These are phyloP conservation scores for Scomber japonicus DNA, from an alignment of 2,113 vertebrate genomes.

Conservation along the genomic window DNA sequence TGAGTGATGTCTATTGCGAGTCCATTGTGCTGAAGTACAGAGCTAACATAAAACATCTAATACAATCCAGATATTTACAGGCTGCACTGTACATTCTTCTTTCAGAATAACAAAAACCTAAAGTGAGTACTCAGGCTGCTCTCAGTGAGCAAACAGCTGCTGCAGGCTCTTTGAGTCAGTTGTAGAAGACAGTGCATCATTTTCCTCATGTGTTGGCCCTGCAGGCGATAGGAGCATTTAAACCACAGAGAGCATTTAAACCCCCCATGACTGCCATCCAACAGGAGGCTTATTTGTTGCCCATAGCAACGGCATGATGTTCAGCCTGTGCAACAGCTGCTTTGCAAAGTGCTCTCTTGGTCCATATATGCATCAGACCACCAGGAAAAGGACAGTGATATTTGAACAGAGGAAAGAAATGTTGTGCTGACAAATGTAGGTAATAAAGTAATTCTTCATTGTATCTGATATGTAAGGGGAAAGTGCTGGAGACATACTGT, in stretches of 20 bases:
- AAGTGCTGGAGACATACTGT: too few relatives aligned
- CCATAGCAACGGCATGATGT: slow-evolving; percentile 9
- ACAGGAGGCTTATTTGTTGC: slow-evolving; percentile 17
- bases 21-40: neutral
- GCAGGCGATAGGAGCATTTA: slow-evolving; percentile 19
- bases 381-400: neutral
- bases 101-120: neutral
- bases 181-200: neutral
- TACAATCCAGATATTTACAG: too few relatives aligned
- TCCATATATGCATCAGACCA: neutral
- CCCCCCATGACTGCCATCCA: slow-evolving; percentile 10
- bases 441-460: too few relatives aligned
- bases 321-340: slow-evolving; percentile 18
- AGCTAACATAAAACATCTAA: neutral
- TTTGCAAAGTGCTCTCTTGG: slow-evolving; percentile 14
- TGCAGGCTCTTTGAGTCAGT: slow-evolving; percentile 4
- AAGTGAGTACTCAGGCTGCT: neutral
- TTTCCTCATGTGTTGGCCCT: neutral
- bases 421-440: too few relatives aligned
- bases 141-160: slow-evolving; percentile 14
- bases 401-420: too few relatives aligned
- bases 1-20: too few relatives aligned
- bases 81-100: neutral
- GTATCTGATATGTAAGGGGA: too few relatives aligned
- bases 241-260: slow-evolving; percentile 33